These are phyloP conservation scores for Pantherophis vulpinus DNA, from an alignment of 2,797 vertebrate genomes.

Conservation along the genomic window DNA sequence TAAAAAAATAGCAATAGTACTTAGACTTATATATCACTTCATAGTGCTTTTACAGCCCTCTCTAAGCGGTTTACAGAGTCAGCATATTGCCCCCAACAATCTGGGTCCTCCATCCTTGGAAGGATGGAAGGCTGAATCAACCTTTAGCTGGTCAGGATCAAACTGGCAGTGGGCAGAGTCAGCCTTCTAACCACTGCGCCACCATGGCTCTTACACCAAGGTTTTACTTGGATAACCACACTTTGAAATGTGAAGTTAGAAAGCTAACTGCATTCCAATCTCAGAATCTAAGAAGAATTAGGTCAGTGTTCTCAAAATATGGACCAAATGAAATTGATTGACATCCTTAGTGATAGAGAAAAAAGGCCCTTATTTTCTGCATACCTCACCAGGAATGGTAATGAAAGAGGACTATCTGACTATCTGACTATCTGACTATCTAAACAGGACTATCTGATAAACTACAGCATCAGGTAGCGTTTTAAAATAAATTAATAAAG, in stretches of 20 bases:
- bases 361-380: neutral
- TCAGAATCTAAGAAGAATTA: neutral
- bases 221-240: neutral
- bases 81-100: no score
- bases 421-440: no score
- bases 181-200: neutral
- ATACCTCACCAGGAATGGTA: neutral
- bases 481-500: neutral
- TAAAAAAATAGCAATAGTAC: neutral
- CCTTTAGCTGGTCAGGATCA: neutral
- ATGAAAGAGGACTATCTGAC: neutral
- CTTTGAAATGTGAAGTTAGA: neutral
- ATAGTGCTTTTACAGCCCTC: neutral
- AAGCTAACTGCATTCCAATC: neutral
- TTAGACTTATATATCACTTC: neutral
- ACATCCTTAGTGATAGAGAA: neutral
- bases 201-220: neutral
- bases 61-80: neutral
- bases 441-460: neutral
- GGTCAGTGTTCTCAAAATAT: neutral
- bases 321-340: neutral
- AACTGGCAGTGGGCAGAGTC: neutral
- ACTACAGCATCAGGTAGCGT: neutral
- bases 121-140: neutral
- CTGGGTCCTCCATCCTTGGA: neutral